Base-by-base conservation (phyloP, 1,140 invertebrate genomes). In the Drosophila ficusphila region DNA sequence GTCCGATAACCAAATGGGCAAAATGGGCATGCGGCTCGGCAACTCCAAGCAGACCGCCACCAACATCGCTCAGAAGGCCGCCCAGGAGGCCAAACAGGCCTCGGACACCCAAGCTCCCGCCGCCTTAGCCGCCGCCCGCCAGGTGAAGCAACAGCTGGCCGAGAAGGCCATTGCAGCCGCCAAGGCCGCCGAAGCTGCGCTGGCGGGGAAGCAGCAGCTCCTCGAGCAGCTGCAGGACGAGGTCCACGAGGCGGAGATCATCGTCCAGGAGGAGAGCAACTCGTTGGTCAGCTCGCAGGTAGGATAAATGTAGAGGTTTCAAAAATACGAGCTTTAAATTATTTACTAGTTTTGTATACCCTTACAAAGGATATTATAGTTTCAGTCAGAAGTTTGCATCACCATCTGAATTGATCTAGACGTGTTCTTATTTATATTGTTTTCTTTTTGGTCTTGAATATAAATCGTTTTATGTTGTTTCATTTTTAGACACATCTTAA, bases 101-200 rank as follows among this genome's bases (percentile, higher is more conserved):
- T 94, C 94, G 29, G 94, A 94, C 19, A 94, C 94, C 0, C 94
- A 95, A 70, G 93, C 93, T 57, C 93, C 94, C 3, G 94, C 94
- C 0, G 94, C 94, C 5, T 92, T 93, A 31, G 94, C 94, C 70
- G 94, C 94, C 11, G 92, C 94, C n/a, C 94, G 92, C 19, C 88
- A 95, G 92, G 94, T 95, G 9, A 95, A 95, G 89, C 92, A 93
- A 11, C 94, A 95, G 89, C 73, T 95, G 48, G 94, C 94, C 0
- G 94, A 95, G 42, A 94, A 94, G 79, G 94, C 94, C 0, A 67
- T 93, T 3, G 16, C 93, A 93, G 90, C 94, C 93, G 39, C 94
- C 93, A 4, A 94, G 82, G 94, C 94, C 1, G 94, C 94, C 0
- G 93, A 95, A 64, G 94, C 94, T 0, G 94, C 93, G 0, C 89